Evolutionary conservation across 1,140 invertebrate genomes (phyloP).

Genomic region (Rhopalosiphum maidis): DNA sequence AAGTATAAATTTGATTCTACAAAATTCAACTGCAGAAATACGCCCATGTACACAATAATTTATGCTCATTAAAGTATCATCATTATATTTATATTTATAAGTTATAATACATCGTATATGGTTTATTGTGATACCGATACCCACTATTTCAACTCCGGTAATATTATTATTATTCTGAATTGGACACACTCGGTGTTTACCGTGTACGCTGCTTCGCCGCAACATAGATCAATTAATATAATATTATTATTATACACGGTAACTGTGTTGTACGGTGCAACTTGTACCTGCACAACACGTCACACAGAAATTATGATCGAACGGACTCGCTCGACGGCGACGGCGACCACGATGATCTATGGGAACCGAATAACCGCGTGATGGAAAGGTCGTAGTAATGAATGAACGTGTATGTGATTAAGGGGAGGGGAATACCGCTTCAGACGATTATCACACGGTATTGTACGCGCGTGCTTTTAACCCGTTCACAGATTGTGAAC

Average conservation of each 20-base stretch:
- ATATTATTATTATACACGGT: neutral
- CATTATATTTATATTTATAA: too few relatives aligned
- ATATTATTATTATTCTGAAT: neutral
- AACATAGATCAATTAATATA: neutral
- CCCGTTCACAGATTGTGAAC: constrained; percentile 37
- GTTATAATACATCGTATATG: too few relatives aligned
- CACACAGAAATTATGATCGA: neutral
- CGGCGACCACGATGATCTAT: neutral
- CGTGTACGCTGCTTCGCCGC: neutral
- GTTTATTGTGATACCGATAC: too few relatives aligned
- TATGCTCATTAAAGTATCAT: too few relatives aligned
- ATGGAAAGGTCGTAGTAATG: constrained; percentile 15
- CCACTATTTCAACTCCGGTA: neutral
- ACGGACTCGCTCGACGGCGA: neutral
- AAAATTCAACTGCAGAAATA: neutral
- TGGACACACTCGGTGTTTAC: neutral
- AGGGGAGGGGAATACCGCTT: neutral
- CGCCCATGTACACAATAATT: neutral
- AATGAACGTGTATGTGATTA: neutral
- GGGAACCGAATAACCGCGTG: constrained; percentile 24
- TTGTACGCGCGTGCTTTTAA: constrained; percentile 20
- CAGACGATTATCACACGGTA: constrained; percentile 27
- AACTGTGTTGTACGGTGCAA: neutral
- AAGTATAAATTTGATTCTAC: too few relatives aligned
- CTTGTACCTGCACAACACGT: neutral